Percentiles rank a stretch among this genome's conserved stretches.
Evolutionary conservation across 2,888 invertebrate genomes (phyloP).

Genomic region (Punctoribates punctum): DNA sequence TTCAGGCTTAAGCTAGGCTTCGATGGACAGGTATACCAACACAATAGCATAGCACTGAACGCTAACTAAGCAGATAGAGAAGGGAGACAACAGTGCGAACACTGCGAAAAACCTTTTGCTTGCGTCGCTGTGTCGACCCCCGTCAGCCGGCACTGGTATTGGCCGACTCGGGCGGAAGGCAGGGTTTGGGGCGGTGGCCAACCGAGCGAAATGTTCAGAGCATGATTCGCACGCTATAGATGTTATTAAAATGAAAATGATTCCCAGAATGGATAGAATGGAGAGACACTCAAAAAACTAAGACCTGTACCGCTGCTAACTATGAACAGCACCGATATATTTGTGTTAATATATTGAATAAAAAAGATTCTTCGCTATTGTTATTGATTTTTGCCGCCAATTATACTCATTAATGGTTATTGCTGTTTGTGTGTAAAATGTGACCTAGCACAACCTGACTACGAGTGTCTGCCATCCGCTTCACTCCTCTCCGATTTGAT

Average conservation of each 20-base stretch:
- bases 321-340: slow-evolving; percentile 6
- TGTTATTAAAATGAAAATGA: slow-evolving; percentile 42
- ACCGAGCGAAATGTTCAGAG: slow-evolving; percentile 25
- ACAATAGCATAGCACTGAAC: neutral
- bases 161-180: neutral
- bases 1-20: neutral
- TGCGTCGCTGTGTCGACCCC: neutral
- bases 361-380: neutral
- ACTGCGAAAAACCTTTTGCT: neutral
- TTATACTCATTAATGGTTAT: slow-evolving; percentile 2
- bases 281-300: slow-evolving; percentile 10
- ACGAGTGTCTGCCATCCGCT: neutral
- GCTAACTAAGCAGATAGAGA: neutral
- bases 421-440: neutral
- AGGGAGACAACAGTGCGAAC: neutral
- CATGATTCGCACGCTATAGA: slow-evolving; percentile 37
- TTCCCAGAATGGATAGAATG: slow-evolving; percentile 5
- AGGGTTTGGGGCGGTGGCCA: neutral
- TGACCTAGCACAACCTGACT: neutral
- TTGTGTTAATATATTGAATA: neutral
- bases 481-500: neutral
- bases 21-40: slow-evolving; percentile 9
- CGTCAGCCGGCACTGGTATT: neutral
- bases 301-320: slow-evolving; percentile 18
- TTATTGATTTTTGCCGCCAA: slow-evolving; percentile 32